These are phyloP conservation scores for Falco concolor DNA, from an alignment of 2,797 vertebrate genomes.

Conservation along the genomic window DNA sequence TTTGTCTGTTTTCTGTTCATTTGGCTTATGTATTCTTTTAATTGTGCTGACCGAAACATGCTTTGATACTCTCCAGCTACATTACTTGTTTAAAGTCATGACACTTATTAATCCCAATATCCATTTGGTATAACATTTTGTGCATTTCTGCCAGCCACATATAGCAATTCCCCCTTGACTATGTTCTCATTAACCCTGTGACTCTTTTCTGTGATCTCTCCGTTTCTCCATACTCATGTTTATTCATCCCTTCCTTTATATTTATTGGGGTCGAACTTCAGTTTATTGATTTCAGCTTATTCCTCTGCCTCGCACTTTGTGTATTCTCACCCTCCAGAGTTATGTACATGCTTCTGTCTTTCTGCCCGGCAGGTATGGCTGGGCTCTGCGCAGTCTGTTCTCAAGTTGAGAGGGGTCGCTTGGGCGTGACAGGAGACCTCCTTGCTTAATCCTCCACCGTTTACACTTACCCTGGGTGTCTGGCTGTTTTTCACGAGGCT, in stretches of 20 bases:
- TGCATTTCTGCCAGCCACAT: neutral
- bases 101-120: constrained; percentile 26
- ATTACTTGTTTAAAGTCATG: neutral
- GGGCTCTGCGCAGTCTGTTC: neutral
- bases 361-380: neutral
- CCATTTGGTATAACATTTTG: neutral
- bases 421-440: neutral
- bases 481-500: neutral
- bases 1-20: neutral
- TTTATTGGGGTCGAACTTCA: neutral
- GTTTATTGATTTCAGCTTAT: neutral
- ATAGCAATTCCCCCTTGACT: neutral
- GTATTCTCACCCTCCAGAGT: neutral
- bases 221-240: constrained; percentile 19
- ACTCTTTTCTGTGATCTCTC: neutral
- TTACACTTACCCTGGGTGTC: neutral
- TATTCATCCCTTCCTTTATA: constrained; percentile 21
- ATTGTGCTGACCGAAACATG: neutral
- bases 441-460: neutral
- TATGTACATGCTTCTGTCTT: neutral
- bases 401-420: neutral
- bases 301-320: neutral
- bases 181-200: constrained; percentile 8
- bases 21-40: neutral
- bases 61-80: neutral